These are phyloP conservation scores for Eurypyga helias DNA, from an alignment of 2,113 vertebrate genomes.

Conservation along the genomic window DNA sequence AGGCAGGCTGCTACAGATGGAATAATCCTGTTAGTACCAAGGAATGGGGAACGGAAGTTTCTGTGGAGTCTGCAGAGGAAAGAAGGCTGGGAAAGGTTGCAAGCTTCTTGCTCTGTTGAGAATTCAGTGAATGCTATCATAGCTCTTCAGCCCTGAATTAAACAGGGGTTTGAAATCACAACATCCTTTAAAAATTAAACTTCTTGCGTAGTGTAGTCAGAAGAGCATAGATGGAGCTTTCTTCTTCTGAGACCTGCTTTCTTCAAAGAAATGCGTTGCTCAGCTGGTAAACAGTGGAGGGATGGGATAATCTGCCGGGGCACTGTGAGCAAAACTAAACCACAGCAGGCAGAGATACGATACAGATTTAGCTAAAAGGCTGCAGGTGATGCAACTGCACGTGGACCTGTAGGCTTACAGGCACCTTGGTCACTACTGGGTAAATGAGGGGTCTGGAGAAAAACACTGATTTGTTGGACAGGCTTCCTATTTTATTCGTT, in stretches of 20 bases:
- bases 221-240: background rate
- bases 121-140: background rate
- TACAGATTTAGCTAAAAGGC: background rate
- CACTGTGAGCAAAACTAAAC: background rate
- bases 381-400: background rate
- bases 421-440: fast-evolving
- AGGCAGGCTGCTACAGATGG: background rate
- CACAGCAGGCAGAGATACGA: background rate
- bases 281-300: background rate
- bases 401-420: background rate
- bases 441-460: background rate
- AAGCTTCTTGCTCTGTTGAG: background rate
- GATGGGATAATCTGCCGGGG: background rate
- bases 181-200: background rate
- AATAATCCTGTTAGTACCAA: background rate
- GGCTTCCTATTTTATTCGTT: background rate
- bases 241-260: background rate
- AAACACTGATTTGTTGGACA: background rate
- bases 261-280: background rate
- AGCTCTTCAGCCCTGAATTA: background rate
- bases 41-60: background rate
- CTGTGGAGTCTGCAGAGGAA: background rate
- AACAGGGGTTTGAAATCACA: background rate
- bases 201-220: background rate
- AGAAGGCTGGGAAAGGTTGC: background rate